Base-by-base conservation (phyloP, 2,113 vertebrate genomes). In the Carassius carassius region DNA sequence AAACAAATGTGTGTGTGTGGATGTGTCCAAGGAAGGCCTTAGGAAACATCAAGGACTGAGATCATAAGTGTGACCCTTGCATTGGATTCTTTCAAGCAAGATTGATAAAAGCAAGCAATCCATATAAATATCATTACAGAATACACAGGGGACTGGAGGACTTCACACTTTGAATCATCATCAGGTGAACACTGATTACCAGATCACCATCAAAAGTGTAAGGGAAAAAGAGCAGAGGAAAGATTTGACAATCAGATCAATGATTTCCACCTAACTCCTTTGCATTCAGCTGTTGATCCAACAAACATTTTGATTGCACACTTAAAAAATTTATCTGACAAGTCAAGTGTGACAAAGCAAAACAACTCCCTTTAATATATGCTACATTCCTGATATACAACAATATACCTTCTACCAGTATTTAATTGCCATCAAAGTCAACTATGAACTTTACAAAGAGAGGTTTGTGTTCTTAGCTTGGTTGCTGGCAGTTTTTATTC, bases 81-180 rank as follows among this genome's bases (percentile, higher is more conserved):
- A 21, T 58, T 56, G 65, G 29, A 82, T 72, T 82, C 29, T 35
- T 56, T 82, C 47, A 72, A 72, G 65, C 65, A 79, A 58, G 56
- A 74, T 47, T 73, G 83, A 87, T 82, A 54, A 60, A 72, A 67
- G 65, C 54, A 80, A 78, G 44, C 77, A 73, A 78, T 85, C 63
- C n/a, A 51, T 74, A 13, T 74, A 83, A 83, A 82, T 81, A 78
- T 73, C 21, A 58, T 63, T 87, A 70, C 73, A 32, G 56, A 85
- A 85, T 67, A 79, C 67, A 78, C 83, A 56, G 7, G 47, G 49
- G 54, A 78, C 41, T 47, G 29, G 11, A n/a, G 2, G 69, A 75
- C 70, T 65, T 56, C 58, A 58, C 49, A 37, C 67, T 37, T 70
- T 17, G 2, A 51, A 56, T 25, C 12, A 25, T 16, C 11, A 41